These are phyloP conservation scores for Dicerorhinus sumatrensis DNA, from an alignment of 2,113 vertebrate species.

Conservation along the genomic window DNA sequence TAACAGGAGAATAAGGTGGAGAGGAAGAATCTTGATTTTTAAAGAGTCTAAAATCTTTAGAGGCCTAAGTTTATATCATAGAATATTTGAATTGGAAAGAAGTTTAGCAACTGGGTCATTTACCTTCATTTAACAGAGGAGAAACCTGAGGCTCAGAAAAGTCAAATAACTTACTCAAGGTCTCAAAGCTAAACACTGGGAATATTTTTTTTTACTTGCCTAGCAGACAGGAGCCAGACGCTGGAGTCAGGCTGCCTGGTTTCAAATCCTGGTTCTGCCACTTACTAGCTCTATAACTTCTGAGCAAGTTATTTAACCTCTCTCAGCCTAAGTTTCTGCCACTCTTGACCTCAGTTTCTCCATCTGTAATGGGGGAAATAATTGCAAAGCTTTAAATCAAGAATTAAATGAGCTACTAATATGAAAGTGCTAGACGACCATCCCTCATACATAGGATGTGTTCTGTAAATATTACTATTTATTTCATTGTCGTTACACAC, in stretches of 20 bases:
- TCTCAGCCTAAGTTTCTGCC: neutral
- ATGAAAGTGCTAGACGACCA: neutral
- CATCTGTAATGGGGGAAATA: neutral
- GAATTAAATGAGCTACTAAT: neutral
- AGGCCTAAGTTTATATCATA: neutral
- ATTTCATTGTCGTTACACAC: neutral
- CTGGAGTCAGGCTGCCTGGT: neutral
- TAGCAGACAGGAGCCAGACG: neutral
- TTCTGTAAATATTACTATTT: neutral
- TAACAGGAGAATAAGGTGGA: neutral
- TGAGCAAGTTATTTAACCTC: neutral
- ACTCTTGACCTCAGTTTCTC: neutral
- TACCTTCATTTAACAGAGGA: conserved; percentile 33
- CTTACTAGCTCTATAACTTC: neutral
- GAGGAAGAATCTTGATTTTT: conserved; percentile 32
- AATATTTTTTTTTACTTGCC: neutral
- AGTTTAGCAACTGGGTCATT: neutral
- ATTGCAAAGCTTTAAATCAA: neutral
- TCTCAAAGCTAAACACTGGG: neutral
- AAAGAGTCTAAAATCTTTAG: neutral
- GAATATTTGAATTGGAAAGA: conserved; percentile 6
- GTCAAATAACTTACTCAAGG: neutral
- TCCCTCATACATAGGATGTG: neutral
- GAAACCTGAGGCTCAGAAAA: neutral
- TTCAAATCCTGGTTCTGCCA: neutral